These are phyloP conservation scores for Nycticorax nycticorax DNA, from an alignment of 2,113 vertebrate species.

Conservation along the genomic window DNA sequence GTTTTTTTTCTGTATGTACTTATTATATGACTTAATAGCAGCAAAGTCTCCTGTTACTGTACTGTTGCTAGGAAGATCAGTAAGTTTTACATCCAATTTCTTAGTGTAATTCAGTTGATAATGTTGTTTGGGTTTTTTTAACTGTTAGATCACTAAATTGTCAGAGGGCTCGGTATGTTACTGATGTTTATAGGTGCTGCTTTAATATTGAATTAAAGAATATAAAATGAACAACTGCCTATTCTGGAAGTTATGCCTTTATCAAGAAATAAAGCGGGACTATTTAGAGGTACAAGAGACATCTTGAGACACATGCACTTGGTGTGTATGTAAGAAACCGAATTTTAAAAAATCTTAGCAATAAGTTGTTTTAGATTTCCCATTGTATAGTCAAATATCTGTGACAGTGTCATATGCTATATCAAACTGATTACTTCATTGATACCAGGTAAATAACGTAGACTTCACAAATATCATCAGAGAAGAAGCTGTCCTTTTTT, in stretches of 20 bases:
- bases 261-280: background rate
- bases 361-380: background rate
- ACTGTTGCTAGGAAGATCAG: background rate
- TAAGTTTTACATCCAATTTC: background rate
- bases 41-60: background rate
- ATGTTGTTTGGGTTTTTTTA: background rate
- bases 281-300: background rate
- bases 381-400: background rate
- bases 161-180: background rate
- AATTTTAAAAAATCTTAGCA: background rate
- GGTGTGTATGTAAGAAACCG: background rate
- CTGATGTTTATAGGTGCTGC: background rate
- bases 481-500: constrained; percentile 95
- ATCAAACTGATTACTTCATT: constrained; percentile 1
- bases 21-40: background rate
- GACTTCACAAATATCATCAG: constrained; percentile 99
- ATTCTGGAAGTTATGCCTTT: background rate
- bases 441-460: constrained; percentile 92
- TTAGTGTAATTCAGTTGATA: background rate
- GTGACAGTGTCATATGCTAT: background rate
- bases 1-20: background rate
- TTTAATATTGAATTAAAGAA: background rate
- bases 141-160: background rate
- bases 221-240: background rate
- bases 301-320: background rate